Evolutionary conservation across 2,888 invertebrate genomes (phyloP), one percentile per base, ranked within the genome.

Genomic region (Eutolmus rufibarbis): DNA sequence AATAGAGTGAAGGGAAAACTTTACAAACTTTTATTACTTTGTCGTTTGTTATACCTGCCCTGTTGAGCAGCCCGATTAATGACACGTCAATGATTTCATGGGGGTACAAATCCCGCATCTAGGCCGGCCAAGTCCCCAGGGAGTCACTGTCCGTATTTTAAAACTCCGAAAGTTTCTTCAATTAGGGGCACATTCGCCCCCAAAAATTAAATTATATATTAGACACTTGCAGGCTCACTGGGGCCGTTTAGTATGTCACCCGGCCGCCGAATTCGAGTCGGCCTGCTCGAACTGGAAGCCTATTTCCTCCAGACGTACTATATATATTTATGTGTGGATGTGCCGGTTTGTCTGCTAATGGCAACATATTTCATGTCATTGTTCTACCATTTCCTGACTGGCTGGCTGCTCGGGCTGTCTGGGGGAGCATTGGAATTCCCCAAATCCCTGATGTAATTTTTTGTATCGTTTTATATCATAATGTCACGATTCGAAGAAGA

Each of bases 391-490:
- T 74, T 84, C 56, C 56, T 56, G 1, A 51, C 56, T 56, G 51
- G 56, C 46, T 81, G 23, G 28, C 7, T 51, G 46, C 16, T 34
- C 40, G 74, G n/a, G 40, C 37, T 66, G 84, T 84, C 84, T 57
- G 74, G 40, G 66, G 82, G 82, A 37, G 74, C 51, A 40, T 76
- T 76, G 76, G 76, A 90, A 91, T 89, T 90, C 91, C 91, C 92
- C 88, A 88, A 90, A 90, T 92, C 92, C 92, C 92, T 91, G 90
- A 91, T 91, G 91, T 92, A 92, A 92, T 92, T 92, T 92, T 91
- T 90, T 91, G 90, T 90, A 91, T 91, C 91, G 89, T 87, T 87
- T 88, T 89, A 86, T 86, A 89, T 88, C 88, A 88, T 89, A 86
- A 76, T 77, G 86, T 86, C 51, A 76, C 31, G 76, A 66, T 84